Evolutionary conservation across 23 tunicate species (phyloP).

Genomic region (Ciona savignyi): DNA sequence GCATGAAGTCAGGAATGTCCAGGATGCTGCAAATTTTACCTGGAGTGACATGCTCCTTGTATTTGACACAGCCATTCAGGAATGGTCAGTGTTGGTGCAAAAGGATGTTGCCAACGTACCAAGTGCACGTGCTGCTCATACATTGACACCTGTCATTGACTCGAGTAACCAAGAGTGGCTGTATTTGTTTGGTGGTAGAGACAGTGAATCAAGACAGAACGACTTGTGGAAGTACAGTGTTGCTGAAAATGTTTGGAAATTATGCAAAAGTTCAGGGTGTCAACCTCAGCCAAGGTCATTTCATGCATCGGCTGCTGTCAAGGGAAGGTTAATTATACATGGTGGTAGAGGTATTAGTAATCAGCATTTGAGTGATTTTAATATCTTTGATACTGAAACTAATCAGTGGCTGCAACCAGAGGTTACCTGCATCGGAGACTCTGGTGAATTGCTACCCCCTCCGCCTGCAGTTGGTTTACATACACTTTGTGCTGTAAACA

Average conservation of each 20-base stretch:
- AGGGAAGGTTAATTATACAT: conserved; percentile 31
- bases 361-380: conserved; percentile 63
- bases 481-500: conserved; percentile 21
- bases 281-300: conserved; percentile 66
- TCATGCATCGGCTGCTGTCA: conserved; percentile 39
- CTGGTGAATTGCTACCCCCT: not conserved
- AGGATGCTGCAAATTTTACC: conserved; percentile 65
- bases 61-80: conserved; percentile 28
- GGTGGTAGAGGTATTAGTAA: conserved; percentile 64
- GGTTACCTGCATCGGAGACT: not conserved
- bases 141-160: conserved; percentile 13
- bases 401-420: conserved; percentile 74
- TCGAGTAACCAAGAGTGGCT: conserved; percentile 18
- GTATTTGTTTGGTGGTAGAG: conserved; percentile 72
- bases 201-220: conserved; percentile 38
- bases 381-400: conserved; percentile 39
- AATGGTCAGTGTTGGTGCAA: conserved; percentile 25
- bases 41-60: conserved; percentile 53
- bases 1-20: conserved; percentile 40
- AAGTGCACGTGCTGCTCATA: conserved; percentile 71
- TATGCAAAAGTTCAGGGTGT: conserved; percentile 26
- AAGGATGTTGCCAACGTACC: conserved; percentile 15
- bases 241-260: conserved; percentile 19
- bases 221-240: conserved; percentile 58
- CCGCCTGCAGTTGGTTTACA: conserved; percentile 73